phyloP scores from a whole-genome alignment of 1,140 invertebrate genomes.

The Aphis gossypii region DNA sequence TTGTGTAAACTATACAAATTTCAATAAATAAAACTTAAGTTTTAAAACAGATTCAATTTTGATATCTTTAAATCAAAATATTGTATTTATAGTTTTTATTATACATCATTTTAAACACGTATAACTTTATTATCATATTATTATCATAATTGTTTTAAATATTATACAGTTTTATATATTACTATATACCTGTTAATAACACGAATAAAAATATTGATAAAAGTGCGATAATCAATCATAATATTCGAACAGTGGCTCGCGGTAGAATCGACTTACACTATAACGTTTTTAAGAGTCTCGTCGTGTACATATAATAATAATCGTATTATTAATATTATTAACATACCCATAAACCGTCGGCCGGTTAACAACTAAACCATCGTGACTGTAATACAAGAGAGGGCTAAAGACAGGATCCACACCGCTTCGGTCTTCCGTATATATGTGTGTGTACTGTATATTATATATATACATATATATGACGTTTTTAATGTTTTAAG shows the following conservation, averaged over 20 bases:
- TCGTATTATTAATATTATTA: conserved; percentile 34
- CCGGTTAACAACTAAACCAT: conserved; percentile 42
- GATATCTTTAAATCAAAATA: neutral
- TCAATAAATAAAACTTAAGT: neutral
- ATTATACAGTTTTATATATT: neutral
- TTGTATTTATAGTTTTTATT: neutral
- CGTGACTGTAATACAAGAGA: conserved; percentile 19
- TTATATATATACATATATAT: neutral
- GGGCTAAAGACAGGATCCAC: conserved; percentile 49
- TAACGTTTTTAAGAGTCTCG: neutral
- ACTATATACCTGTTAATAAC: neutral
- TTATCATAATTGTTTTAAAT: neutral
- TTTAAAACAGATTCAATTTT: neutral
- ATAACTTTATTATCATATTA: neutral
- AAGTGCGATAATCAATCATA: conserved; percentile 14
- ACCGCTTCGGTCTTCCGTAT: neutral
- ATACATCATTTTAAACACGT: neutral
- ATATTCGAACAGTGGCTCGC: neutral
- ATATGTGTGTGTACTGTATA: neutral
- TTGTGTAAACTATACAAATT: neutral
- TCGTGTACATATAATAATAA: conserved; percentile 25
- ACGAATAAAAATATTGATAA: neutral
- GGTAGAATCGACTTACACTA: conserved; percentile 21
- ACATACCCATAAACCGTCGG: conserved; percentile 12
- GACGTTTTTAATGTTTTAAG: conserved; percentile 25